Evolutionary conservation across 2,113 vertebrate genomes (phyloP), one percentile per base, ranked within the genome.

Genomic region (Fregata magnificens): DNA sequence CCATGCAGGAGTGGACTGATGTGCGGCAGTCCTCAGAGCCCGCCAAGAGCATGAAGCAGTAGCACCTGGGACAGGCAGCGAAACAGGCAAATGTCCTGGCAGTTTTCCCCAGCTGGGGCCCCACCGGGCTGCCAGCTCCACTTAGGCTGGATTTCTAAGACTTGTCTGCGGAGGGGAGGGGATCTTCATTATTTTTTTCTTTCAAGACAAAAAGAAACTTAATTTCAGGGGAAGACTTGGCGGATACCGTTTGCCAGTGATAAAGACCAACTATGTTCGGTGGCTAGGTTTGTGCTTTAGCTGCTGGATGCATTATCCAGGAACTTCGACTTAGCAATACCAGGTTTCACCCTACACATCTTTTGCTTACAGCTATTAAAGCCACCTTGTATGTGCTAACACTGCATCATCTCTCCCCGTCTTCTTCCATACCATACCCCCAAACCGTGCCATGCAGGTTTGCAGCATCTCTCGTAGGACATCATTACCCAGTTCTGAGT

Each of bases 1-100:
- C 99, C 96, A 99, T 99, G 99, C 99, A 99, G 98, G 99, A 99
- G 98, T 99, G 99, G 99, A 99, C 99, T 5, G 99, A 99, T 4
- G 99, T 99, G 89, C 98, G 99, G 65, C 99, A 99, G 98, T 99
- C 99, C 82, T 98, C 99, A 1, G 99, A 99, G 92, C 98, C 99
- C 6, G 38, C 98, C 90, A 99, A 99, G 96, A 98, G 97, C 11
- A 96, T 98, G 49, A 99, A 99, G 97, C 98, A 96, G 94, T 98
- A 98, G 97, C 9, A 6, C 31, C 38, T 1, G 1, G 5, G 11
- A 24, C 22, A 17, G 47, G 55, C 85, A 58, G 69, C 2, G 0
- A 13, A 56, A 29, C 82, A 67, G 88, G 85, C 69, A 31, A 25
- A 92, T 5, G 49, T 59, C 71, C 80, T 4, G 3, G 25, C 4